Conservation (phyloP, 2,797 vertebrate genomes). For the Poeciliopsis gracilis region DNA sequence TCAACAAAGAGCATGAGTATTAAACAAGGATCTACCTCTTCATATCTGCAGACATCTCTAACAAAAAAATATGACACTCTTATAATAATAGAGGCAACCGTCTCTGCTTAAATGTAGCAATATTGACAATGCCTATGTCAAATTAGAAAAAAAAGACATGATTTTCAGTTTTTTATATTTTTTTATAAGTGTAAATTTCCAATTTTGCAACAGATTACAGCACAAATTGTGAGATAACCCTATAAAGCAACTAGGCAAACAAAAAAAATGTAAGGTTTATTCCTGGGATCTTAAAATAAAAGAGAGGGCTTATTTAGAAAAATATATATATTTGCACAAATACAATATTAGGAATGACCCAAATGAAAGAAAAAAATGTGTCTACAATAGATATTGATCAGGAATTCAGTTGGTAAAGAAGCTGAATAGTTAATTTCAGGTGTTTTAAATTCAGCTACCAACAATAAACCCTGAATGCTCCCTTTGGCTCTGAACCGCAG, state of each 20-base stretch:
- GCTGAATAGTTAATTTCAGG: neutral
- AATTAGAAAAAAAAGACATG: neutral
- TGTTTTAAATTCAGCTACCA: constrained; percentile 41
- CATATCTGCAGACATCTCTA: constrained; percentile 36
- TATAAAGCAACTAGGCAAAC: neutral
- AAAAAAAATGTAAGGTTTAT: neutral
- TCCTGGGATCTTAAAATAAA: neutral
- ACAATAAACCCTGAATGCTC: constrained; percentile 51
- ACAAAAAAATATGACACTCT: constrained; percentile 26
- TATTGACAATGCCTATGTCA: neutral
- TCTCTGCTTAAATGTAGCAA: neutral
- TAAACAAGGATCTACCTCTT: constrained; percentile 35
- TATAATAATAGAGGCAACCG: neutral
- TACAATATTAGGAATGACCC: neutral
- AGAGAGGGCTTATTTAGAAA: neutral
- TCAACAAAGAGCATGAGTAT: constrained; percentile 59
- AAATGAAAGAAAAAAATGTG: neutral
- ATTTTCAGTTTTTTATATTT: neutral
- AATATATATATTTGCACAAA: neutral
- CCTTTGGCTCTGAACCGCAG: constrained; percentile 60
- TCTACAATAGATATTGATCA: neutral
- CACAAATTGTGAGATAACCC: neutral
- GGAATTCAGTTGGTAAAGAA: neutral
- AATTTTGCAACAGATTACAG: constrained; percentile 3
- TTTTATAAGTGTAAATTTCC: neutral